These are phyloP conservation scores for Oceanodroma tethys DNA, from an alignment of 2,113 vertebrate genomes.

Conservation along the genomic window DNA sequence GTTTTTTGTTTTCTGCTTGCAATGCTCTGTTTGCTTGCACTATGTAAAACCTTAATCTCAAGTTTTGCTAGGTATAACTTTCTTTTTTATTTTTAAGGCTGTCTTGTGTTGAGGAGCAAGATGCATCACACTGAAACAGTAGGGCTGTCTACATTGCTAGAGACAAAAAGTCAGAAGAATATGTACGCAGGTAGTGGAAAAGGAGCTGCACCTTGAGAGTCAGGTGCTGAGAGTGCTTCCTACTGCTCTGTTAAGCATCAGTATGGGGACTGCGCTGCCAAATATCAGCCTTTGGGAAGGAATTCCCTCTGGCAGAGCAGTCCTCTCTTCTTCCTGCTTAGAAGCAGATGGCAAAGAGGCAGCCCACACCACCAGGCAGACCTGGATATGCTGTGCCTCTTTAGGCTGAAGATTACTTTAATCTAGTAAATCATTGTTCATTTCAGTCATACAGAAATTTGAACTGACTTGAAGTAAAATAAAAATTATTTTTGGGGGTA, in stretches of 20 bases:
- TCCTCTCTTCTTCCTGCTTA: background rate
- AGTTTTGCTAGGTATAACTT: background rate
- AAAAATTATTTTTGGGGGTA: background rate
- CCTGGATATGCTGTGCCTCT: background rate
- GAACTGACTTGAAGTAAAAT: background rate
- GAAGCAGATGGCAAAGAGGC: constrained; percentile 5
- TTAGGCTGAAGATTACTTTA: background rate
- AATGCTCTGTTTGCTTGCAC: background rate
- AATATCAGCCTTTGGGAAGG: background rate
- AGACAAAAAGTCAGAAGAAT: background rate
- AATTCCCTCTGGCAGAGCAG: constrained; percentile 7
- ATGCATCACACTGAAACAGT: background rate
- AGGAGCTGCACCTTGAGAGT: background rate
- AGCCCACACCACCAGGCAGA: background rate
- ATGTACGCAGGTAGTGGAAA: background rate
- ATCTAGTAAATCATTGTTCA: background rate
- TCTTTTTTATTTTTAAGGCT: background rate
- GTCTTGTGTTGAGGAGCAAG: background rate
- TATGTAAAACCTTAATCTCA: background rate
- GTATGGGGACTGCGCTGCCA: background rate
- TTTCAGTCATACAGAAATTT: background rate
- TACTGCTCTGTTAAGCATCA: background rate
- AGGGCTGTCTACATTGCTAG: background rate
- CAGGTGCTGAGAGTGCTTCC: background rate
- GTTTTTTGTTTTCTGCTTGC: background rate